Evolutionary conservation across 2,888 invertebrate species (phyloP).

Genomic region (Leptopilina syphax): DNA sequence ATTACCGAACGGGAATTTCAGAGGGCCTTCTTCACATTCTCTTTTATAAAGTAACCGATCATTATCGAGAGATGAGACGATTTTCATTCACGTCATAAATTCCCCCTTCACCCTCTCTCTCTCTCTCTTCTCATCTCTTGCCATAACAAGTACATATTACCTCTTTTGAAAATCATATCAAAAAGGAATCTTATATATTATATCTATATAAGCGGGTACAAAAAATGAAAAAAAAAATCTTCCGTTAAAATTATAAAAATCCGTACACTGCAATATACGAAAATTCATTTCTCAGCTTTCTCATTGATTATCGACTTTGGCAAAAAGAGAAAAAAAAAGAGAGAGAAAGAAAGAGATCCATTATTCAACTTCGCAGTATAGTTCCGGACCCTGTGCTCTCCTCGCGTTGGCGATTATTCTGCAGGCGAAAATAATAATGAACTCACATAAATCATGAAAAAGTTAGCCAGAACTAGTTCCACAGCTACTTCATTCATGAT

Average conservation of each 20-base stretch:
- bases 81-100: slow-evolving; percentile 34
- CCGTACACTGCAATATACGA: background rate
- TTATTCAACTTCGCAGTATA: slow-evolving; percentile 58
- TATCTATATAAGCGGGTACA: too few relatives aligned
- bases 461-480: slow-evolving; percentile 73
- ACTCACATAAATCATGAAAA: slow-evolving; percentile 74
- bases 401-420: slow-evolving; percentile 65
- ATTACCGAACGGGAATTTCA: slow-evolving; percentile 28
- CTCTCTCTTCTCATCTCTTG: background rate
- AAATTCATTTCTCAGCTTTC: background rate
- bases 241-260: background rate
- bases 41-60: slow-evolving; percentile 25
- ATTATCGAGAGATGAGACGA: slow-evolving; percentile 31
- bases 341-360: slow-evolving; percentile 47
- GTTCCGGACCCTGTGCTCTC: slow-evolving; percentile 35
- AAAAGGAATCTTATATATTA: too few relatives aligned
- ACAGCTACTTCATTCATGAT: slow-evolving; percentile 68
- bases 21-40: background rate
- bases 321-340: slow-evolving; percentile 39
- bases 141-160: slow-evolving; percentile 29
- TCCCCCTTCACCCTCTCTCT: background rate
- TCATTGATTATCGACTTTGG: slow-evolving; percentile 21
- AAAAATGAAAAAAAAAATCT: background rate
- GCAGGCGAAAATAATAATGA: slow-evolving; percentile 75
- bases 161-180: background rate